Evolutionary conservation across 1,140 invertebrate species (phyloP).

Genomic region (Drosophila lini): DNA sequence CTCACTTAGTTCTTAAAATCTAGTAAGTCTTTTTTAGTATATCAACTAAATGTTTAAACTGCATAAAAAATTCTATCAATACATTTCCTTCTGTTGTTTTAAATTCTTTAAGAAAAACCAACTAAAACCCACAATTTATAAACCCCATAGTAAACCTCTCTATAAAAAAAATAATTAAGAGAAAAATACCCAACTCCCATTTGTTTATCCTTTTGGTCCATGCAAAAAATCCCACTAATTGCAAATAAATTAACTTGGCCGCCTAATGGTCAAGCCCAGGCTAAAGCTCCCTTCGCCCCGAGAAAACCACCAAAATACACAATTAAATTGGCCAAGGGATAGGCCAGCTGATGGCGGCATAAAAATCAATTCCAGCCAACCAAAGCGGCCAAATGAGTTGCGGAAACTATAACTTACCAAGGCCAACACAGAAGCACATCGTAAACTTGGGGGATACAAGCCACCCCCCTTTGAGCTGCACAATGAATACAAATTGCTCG

Average conservation of each 20-base stretch:
- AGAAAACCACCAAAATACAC: conserved; percentile 63
- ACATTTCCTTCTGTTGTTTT: not conserved
- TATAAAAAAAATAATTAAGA: conserved; percentile 13
- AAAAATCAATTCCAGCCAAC: conserved; percentile 74
- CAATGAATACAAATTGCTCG: conserved; percentile 83
- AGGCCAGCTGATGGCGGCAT: conserved; percentile 55
- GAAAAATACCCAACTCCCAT: conserved; percentile 4
- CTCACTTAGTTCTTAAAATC: no score
- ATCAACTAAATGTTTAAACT: not conserved
- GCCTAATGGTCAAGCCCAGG: conserved; percentile 30
- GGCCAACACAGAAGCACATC: conserved; percentile 47
- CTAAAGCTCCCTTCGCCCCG: conserved; percentile 13
- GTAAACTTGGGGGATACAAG: conserved; percentile 50
- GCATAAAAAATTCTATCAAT: no score
- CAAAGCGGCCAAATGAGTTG: conserved; percentile 80
- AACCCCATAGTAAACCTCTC: not conserved
- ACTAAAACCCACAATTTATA: not conserved
- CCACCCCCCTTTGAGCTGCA: conserved; percentile 47
- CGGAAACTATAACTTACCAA: conserved; percentile 81
- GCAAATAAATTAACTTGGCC: conserved; percentile 78
- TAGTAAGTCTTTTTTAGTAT: no score
- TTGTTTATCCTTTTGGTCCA: conserved; percentile 8
- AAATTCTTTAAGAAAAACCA: not conserved
- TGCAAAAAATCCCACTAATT: conserved; percentile 59
- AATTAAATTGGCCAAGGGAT: conserved; percentile 69